These are phyloP conservation scores for Prinia subflava DNA, from an alignment of 2,113 vertebrate species.

Conservation along the genomic window DNA sequence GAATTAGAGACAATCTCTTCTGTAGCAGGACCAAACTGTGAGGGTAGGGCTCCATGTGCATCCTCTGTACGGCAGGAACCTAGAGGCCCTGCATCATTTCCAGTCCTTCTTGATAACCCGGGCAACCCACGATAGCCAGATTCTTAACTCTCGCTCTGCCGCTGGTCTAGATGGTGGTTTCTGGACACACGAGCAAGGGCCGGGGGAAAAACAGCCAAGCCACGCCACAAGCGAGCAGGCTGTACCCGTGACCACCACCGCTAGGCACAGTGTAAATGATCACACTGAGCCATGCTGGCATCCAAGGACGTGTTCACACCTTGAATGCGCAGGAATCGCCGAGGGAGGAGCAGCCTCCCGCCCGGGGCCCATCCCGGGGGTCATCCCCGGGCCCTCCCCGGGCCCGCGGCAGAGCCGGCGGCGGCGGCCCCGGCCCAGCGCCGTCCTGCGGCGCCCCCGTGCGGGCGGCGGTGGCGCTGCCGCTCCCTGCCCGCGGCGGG, in stretches of 20 bases:
- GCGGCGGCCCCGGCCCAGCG: no score
- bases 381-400: no score
- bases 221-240: rapidly evolving
- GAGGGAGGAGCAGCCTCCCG: neutral
- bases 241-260: rapidly evolving
- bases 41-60: neutral
- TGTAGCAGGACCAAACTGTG: neutral
- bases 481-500: neutral
- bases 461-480: neutral
- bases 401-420: no score
- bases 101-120: neutral
- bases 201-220: neutral
- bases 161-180: neutral
- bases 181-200: neutral
- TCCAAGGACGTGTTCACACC: neutral
- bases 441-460: conserved; percentile 4
- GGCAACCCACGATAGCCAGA: neutral
- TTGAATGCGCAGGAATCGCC: rapidly evolving
- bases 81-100: neutral
- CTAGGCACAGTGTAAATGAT: neutral
- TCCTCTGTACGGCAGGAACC: neutral
- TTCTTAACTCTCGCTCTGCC: neutral
- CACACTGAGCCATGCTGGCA: neutral
- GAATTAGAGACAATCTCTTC: neutral
- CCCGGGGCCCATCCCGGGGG: neutral